A percentile compares a stretch with the other conserved stretches of the same genome.
Conservation (phyloP, 2,888 invertebrate genomes). For the Abrostola tripartita region DNA sequence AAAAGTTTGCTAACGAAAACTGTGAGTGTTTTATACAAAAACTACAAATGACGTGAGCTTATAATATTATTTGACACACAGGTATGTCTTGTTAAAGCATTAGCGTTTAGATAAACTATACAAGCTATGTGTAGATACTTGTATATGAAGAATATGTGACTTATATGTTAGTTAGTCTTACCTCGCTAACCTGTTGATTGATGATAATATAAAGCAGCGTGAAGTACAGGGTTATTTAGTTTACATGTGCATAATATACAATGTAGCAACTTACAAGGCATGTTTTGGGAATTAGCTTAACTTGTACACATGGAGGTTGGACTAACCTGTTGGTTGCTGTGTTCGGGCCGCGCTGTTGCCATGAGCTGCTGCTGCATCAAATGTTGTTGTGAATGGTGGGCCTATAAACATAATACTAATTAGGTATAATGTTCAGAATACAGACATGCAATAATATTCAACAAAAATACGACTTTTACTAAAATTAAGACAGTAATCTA, state of each 20-base stretch:
- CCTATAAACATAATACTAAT: constrained; percentile 59
- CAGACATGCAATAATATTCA: constrained; percentile 3
- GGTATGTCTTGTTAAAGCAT: constrained; percentile 8
- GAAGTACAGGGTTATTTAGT: constrained; percentile 68
- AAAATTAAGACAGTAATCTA: neutral
- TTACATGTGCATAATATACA: constrained; percentile 64
- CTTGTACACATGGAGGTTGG: neutral
- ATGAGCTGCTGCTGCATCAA: constrained; percentile 86
- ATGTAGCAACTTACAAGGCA: constrained; percentile 42
- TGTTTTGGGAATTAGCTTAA: constrained; percentile 19
- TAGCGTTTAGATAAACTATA: neutral
- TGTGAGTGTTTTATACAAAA: neutral
- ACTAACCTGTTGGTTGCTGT: constrained; percentile 82
- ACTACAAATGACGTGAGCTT: neutral
- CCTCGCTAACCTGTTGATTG: constrained; percentile 81
- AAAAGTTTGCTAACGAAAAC: too few species aligned
- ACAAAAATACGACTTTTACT: neutral
- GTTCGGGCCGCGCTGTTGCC: constrained; percentile 78
- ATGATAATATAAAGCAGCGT: constrained; percentile 76
- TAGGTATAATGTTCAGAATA: neutral
- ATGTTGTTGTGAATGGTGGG: constrained; percentile 86
- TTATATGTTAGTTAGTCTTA: constrained; percentile 63
- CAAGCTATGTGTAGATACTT: neutral
- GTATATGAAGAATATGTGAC: too few species aligned
- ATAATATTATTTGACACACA: neutral